Evolutionary conservation across 2,797 vertebrate species (phyloP).

Genomic region (Fundulus diaphanus): DNA sequence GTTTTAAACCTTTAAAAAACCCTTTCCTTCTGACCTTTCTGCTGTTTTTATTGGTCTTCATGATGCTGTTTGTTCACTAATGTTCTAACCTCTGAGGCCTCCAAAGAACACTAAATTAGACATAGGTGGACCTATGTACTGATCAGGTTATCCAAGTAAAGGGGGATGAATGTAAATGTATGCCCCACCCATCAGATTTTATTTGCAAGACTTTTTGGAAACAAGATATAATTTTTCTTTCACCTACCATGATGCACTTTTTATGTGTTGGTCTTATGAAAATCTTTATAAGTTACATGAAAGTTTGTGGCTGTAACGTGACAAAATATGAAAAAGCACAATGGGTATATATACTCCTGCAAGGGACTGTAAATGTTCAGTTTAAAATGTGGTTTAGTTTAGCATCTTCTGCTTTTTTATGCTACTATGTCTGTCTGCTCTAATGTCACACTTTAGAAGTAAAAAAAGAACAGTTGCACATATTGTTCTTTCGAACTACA

Average conservation of each 20-base stretch:
- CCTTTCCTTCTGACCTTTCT: background rate
- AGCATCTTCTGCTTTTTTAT: constrained; percentile 40
- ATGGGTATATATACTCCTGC: background rate
- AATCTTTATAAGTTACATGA: background rate
- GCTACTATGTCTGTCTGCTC: constrained; percentile 1
- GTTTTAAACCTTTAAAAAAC: background rate
- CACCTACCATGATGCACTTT: background rate
- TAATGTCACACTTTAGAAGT: background rate
- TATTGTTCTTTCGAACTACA: background rate
- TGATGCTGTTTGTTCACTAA: background rate
- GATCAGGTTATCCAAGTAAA: background rate
- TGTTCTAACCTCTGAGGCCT: background rate
- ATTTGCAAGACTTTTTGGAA: too few species aligned
- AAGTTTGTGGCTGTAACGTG: background rate
- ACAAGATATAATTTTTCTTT: background rate
- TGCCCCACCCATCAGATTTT: too few species aligned
- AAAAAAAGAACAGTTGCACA: background rate
- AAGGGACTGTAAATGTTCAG: background rate
- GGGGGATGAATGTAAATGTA: too few species aligned
- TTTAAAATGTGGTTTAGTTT: constrained; percentile 6
- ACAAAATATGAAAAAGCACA: background rate
- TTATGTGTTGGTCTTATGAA: background rate
- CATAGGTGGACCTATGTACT: background rate
- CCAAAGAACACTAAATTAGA: background rate
- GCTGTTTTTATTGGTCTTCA: background rate